Evolutionary conservation across 2,113 vertebrate genomes (phyloP).

Genomic region (Mus spicilegus): DNA sequence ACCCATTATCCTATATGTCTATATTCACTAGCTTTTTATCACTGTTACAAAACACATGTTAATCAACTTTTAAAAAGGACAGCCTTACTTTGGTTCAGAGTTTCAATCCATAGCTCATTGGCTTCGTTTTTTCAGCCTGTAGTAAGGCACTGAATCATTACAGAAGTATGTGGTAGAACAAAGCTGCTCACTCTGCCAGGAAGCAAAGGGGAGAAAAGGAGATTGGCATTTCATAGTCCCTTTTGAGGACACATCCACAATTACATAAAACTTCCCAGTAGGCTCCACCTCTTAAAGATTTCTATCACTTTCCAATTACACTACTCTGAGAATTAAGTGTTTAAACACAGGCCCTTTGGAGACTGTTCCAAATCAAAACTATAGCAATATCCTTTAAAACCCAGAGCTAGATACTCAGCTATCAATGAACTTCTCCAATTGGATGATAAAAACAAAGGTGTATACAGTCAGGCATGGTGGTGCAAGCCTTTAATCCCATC

Average conservation of each 20-base stretch:
- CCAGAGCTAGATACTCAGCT: background rate
- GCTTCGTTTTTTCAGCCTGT: background rate
- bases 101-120: background rate
- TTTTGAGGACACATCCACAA: background rate
- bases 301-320: background rate
- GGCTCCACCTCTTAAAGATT: background rate
- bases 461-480: background rate
- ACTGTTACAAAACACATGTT: background rate
- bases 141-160: background rate
- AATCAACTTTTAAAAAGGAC: background rate
- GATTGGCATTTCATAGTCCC: background rate
- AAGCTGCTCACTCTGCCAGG: background rate
- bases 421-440: background rate
- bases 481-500: background rate
- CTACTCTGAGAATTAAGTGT: background rate
- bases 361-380: background rate
- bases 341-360: background rate
- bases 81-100: background rate
- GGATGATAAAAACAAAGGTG: background rate
- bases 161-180: background rate
- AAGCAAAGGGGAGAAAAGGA: background rate
- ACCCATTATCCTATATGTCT: background rate
- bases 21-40: background rate
- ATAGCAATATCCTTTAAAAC: background rate
- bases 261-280: background rate